These are phyloP conservation scores for Luperina testacea DNA, from an alignment of 2,888 invertebrate genomes.

Conservation along the genomic window DNA sequence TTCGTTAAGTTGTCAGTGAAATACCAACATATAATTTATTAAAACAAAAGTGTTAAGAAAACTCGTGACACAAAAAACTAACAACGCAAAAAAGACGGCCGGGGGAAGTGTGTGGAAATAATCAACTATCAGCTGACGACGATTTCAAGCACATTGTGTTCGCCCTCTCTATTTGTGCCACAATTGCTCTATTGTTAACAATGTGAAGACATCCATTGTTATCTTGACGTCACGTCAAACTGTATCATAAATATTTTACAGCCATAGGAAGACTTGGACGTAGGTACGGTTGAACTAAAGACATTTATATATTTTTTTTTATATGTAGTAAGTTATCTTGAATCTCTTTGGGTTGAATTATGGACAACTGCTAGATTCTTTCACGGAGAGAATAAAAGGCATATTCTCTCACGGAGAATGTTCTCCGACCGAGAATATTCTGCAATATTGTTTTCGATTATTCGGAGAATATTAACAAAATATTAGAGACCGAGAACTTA, in stretches of 20 bases:
- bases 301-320: not conserved
- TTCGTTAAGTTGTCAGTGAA: not conserved
- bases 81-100: constrained; percentile 1
- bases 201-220: constrained; percentile 47
- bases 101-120: constrained; percentile 24
- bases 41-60: not conserved
- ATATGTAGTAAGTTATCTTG: not conserved
- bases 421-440: not conserved
- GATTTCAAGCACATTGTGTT: constrained; percentile 45
- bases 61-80: not conserved
- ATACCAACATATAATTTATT: not conserved
- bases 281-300: not conserved
- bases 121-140: constrained; percentile 28
- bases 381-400: not conserved
- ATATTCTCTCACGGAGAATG: not conserved
- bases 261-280: not conserved
- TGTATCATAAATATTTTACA: constrained; percentile 27
- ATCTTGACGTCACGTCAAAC: constrained; percentile 29
- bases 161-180: constrained; percentile 26
- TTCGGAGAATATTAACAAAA: not conserved
- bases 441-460: not conserved
- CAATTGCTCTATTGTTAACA: constrained; percentile 53
- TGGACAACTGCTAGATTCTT: not conserved
- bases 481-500: not conserved
- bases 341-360: not conserved